These are phyloP conservation scores for Zosterops japonicus DNA, from an alignment of 2,113 vertebrate species.

Conservation along the genomic window DNA sequence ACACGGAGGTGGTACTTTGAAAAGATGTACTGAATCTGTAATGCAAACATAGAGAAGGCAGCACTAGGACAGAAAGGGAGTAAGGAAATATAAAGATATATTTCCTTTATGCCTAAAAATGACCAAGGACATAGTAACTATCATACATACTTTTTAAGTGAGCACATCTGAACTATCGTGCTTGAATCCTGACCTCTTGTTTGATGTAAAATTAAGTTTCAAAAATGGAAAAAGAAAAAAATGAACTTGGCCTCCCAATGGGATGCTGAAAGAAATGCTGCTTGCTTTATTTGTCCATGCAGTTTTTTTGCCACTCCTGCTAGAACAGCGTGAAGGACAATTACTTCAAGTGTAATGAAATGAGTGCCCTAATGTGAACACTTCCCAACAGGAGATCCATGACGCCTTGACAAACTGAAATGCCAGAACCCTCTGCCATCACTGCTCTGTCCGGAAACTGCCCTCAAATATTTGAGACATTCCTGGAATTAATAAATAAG, in stretches of 20 bases:
- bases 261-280: background rate
- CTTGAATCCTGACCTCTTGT: constrained; percentile 9
- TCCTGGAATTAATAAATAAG: constrained; percentile 71
- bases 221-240: background rate
- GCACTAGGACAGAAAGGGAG: background rate
- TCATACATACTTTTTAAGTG: background rate
- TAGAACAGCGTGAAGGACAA: background rate
- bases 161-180: background rate
- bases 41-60: background rate
- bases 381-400: constrained; percentile 12
- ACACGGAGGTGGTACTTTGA: background rate
- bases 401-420: background rate
- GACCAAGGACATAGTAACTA: background rate
- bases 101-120: background rate
- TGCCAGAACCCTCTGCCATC: constrained; percentile 22
- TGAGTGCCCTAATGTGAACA: background rate
- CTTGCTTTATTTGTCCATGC: background rate
- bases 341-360: constrained; percentile 21
- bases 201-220: background rate
- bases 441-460: constrained; percentile 31
- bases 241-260: background rate
- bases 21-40: background rate
- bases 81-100: background rate
- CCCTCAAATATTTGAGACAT: constrained; percentile 69
- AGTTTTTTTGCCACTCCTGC: background rate